Percentiles rank a stretch among this genome's conserved stretches.
phyloP scores from a whole-genome alignment of 2,888 invertebrate genomes.

The Junonia oenone region DNA sequence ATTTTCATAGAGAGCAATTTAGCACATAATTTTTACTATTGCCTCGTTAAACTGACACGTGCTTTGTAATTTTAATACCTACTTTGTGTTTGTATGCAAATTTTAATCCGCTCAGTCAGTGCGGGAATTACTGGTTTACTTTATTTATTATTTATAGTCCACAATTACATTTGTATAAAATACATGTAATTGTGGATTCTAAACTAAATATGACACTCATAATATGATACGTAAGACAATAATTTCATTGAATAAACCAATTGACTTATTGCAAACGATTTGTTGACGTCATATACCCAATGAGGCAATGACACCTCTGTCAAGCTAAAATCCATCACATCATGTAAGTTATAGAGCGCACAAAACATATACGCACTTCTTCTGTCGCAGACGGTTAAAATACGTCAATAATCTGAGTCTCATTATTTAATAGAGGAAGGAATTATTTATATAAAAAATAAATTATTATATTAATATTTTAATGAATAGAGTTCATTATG shows the following conservation, averaged over 20 bases:
- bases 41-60: not conserved
- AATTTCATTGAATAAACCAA: too few species aligned
- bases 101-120: not conserved
- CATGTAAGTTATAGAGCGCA: too few species aligned
- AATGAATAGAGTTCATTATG: not conserved
- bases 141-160: not conserved
- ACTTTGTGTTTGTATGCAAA: not conserved
- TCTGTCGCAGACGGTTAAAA: too few species aligned
- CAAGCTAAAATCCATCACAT: too few species aligned
- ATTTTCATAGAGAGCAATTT: not conserved
- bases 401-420: too few species aligned
- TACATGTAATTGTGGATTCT: too few species aligned
- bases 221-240: too few species aligned
- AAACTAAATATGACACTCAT: too few species aligned
- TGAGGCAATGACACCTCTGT: too few species aligned
- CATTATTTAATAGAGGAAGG: not conserved
- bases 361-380: too few species aligned
- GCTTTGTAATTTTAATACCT: not conserved
- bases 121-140: not conserved
- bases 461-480: not conserved
- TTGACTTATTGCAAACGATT: too few species aligned
- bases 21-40: not conserved
- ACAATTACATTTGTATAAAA: not conserved
- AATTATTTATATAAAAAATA: not conserved
- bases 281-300: too few species aligned